These are phyloP conservation scores for Muscidifurax raptorellus DNA, from an alignment of 1,140 invertebrate genomes.

Conservation along the genomic window DNA sequence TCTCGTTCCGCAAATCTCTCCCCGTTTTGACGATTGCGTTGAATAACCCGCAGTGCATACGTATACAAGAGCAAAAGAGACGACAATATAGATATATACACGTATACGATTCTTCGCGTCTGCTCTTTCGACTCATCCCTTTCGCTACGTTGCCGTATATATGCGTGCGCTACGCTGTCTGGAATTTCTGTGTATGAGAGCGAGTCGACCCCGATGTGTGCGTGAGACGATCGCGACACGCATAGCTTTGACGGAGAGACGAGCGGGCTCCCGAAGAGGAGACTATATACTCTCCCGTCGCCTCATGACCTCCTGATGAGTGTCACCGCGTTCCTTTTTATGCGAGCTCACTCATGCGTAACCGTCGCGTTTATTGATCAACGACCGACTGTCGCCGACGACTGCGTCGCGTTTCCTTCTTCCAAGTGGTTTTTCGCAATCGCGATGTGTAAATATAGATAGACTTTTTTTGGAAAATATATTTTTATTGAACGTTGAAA, in stretches of 20 bases:
- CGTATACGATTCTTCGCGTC: neutral
- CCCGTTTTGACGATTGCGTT: neutral
- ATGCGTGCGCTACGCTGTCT: neutral
- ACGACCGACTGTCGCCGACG: neutral
- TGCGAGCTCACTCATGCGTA: slow-evolving; percentile 67
- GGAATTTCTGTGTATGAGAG: neutral
- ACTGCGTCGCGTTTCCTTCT: neutral
- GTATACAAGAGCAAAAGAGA: too few species aligned
- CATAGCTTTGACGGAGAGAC: too few species aligned
- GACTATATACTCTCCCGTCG: slow-evolving; percentile 45
- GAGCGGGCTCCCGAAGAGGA: neutral
- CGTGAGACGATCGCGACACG: slow-evolving; percentile 8
- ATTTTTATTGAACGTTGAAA: too few species aligned
- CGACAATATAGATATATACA: too few species aligned
- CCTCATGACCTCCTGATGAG: slow-evolving; percentile 69
- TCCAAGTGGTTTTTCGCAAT: too few species aligned
- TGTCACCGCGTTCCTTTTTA: slow-evolving; percentile 75
- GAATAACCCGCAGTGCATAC: neutral
- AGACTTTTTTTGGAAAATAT: too few species aligned
- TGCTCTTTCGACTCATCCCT: neutral
- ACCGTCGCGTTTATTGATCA: slow-evolving; percentile 35
- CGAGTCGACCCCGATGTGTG: neutral
- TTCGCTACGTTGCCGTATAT: too few species aligned
- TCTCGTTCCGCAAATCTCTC: neutral
- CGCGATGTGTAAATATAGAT: too few species aligned